These are phyloP conservation scores for Drosophila testacea DNA, from an alignment of 2,888 invertebrate genomes.

Conservation along the genomic window DNA sequence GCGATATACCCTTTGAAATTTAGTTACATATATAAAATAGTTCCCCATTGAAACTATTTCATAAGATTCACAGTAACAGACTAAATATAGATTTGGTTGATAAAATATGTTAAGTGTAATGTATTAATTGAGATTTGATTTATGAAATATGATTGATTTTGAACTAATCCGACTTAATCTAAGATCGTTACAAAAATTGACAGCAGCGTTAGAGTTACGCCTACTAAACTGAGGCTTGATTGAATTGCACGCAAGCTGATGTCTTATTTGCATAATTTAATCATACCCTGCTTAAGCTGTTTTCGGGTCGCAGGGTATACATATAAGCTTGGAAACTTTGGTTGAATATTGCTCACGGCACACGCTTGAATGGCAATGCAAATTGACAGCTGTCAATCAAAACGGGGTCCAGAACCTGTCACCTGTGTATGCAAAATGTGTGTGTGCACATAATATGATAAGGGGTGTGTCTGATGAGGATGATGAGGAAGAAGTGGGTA, in stretches of 20 bases:
- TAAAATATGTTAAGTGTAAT: neutral
- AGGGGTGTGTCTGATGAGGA: neutral
- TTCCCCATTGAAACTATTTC: too few relatives aligned
- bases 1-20: neutral
- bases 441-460: slow-evolving; percentile 1
- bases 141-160: neutral
- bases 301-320: slow-evolving; percentile 10
- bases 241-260: slow-evolving; percentile 7
- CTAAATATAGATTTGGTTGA: too few relatives aligned
- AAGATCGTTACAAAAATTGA: neutral
- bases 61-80: too few relatives aligned
- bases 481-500: too few relatives aligned
- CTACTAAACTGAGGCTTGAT: slow-evolving; percentile 11
- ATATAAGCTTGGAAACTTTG: slow-evolving; percentile 15
- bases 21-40: too few relatives aligned
- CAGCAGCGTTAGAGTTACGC: neutral
- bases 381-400: slow-evolving; percentile 75
- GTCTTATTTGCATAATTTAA: slow-evolving; percentile 31
- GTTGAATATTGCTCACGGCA: slow-evolving; percentile 34
- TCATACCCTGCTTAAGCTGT: slow-evolving; percentile 3
- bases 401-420: slow-evolving; percentile 5
- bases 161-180: neutral
- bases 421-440: neutral
- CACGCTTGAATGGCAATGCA: slow-evolving; percentile 48
- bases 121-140: too few relatives aligned